Percentiles rank a stretch among this genome's conserved stretches.
phyloP scores from a whole-genome alignment of 2,888 invertebrate genomes.

The Ferrisia virgata region DNA sequence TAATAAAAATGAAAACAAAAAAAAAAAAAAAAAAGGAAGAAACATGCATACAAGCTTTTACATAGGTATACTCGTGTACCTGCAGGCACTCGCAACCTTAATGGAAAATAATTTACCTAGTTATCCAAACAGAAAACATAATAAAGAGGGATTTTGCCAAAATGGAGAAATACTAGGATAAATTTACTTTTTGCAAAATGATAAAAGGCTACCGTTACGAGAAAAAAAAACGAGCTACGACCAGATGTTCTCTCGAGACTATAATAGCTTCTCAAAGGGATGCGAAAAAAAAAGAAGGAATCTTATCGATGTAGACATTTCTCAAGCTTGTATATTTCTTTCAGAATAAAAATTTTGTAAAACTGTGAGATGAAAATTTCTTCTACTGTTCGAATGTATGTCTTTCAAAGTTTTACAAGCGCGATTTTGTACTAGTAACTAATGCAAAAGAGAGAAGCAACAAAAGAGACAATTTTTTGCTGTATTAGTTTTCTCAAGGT shows the following conservation, averaged over 20 bases:
- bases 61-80: neutral
- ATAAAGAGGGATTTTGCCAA: neutral
- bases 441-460: no score
- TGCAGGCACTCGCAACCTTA: neutral
- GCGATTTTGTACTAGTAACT: neutral
- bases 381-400: neutral
- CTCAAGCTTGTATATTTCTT: neutral
- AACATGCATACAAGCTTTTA: neutral
- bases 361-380: neutral
- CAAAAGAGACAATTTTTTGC: neutral
- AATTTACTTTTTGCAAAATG: constrained; percentile 1
- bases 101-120: neutral
- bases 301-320: neutral
- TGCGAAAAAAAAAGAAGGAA: neutral
- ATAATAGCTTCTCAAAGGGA: constrained; percentile 7
- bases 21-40: neutral
- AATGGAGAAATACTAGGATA: neutral
- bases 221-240: neutral
- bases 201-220: neutral
- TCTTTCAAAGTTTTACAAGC: neutral
- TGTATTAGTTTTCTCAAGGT: neutral
- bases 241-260: constrained; percentile 1
- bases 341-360: neutral
- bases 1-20: neutral
- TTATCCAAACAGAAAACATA: neutral